Percentiles rank a stretch among this genome's conserved stretches.
Conservation (phyloP, 2,888 invertebrate genomes). For the Philhelius pedissequus region DNA sequence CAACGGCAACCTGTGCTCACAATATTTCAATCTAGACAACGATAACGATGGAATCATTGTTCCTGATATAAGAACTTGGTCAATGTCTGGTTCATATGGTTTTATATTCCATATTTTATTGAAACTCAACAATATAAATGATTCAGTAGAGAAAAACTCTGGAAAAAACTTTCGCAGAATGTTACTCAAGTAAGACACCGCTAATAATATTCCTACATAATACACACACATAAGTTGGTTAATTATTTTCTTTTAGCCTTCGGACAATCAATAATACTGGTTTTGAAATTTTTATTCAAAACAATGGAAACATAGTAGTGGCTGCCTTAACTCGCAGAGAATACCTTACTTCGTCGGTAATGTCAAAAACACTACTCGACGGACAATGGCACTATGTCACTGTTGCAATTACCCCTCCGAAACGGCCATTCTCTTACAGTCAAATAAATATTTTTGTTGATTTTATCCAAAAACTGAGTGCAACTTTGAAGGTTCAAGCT, state of each 20-base stretch:
- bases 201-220: background rate
- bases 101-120: constrained; percentile 82
- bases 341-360: constrained; percentile 80
- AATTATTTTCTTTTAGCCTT: constrained; percentile 76
- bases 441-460: constrained; percentile 82
- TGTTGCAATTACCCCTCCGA: constrained; percentile 79
- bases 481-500: constrained; percentile 81
- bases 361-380: constrained; percentile 77
- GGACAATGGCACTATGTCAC: constrained; percentile 82
- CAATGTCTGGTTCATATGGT: constrained; percentile 80
- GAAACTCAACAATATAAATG: constrained; percentile 78
- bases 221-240: background rate
- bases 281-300: constrained; percentile 82
- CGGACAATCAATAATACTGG: constrained; percentile 80
- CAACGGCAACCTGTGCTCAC: constrained; percentile 78
- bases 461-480: constrained; percentile 80
- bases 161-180: constrained; percentile 78
- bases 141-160: constrained; percentile 56
- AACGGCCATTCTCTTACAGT: constrained; percentile 82
- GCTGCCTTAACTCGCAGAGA: constrained; percentile 82
- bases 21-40: constrained; percentile 80
- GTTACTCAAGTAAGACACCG: constrained; percentile 73
- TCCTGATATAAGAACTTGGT: constrained; percentile 81
- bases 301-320: constrained; percentile 81
- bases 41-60: constrained; percentile 80